Base-by-base conservation (phyloP, 2,888 invertebrate species). In the Drosophila peninsularis region DNA sequence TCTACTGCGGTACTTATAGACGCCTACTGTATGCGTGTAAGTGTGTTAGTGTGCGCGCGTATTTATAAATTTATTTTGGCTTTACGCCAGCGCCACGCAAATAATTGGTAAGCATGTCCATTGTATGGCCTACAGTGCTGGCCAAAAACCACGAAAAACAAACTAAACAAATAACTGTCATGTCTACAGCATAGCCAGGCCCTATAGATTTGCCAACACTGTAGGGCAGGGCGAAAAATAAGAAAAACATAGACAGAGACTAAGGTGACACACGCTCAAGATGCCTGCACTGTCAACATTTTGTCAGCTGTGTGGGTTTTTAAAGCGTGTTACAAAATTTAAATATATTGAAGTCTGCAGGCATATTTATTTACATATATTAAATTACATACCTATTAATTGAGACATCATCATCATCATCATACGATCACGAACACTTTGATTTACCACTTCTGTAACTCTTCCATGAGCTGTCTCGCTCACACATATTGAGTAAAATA, bases 41-140 rank as follows among this genome's bases (percentile, higher is more conserved):
- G 3, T 49, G 68, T 57, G 34, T 50, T 30, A 47, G 62, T 62
- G 52, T 81, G 69, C 54, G 63, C 63, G 58, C 75, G 69, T 83
- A 76, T 88, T 83, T 83, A 67, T 86, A 86, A 77, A 86, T 72
- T 60, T 57, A 7, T 84, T 83, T 88, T 84, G 84, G 84, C 84
- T 65, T 57, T 45, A 30, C 63, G 84, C 84, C 84, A 84, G 69
- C 66, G 68, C 80, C 84, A 88, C 83, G 87, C 87, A 88, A 83
- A 83, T 88, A 83, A 83, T 88, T 83, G 81, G 83, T 75, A 86
- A 80, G 81, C 78, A 72, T 82, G 72, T 67, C 78, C 88, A 75
- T 83, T 88, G 83, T 82, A 63, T 67, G 66, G 52, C 67, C 62
- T 63, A 62, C 57, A 63, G 36, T 56, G 55, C 42, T 77, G 68